Evolutionary conservation across 2,113 vertebrate genomes (phyloP), one percentile per base, ranked within the genome.

Genomic region (Rhinoptilus africanus): DNA sequence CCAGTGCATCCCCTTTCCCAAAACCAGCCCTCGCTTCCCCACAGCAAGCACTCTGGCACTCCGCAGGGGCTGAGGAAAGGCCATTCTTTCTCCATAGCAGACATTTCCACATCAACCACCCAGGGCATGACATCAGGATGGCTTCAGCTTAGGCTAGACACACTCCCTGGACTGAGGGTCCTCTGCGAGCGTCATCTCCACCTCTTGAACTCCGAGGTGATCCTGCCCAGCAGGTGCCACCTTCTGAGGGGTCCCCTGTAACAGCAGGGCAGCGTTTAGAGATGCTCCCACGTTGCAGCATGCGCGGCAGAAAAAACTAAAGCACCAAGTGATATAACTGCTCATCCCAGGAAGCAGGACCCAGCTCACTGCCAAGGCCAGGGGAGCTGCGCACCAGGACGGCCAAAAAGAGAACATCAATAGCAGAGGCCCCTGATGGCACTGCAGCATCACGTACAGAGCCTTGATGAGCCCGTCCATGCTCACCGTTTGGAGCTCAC

Each of bases 221-320:
- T 34, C 63, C 77, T 82, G 63, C 47, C 32, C 32, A 24, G 39
- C 26, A 50, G 53, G 9, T 56, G 7, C 17, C 27, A 5, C 21
- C n/a, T 34, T 20, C 41, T 23, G 23, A 53, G 60, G 16, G 37
- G 35, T 62, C 8, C 14, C 27, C 27, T 3, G 26, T 13, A 37
- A 23, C 27, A 64, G 51, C 28, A 72, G 72, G 27, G 20, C 63
- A 82, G 19, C 12, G 6, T 6, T 2, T 0, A 21, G 37, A 62
- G 63, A 35, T 14, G n/a, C 54, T 68, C 30, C 39, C 32, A 16
- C 16, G 28, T 56, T 12, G 77, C 48, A 50, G 41, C 56, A 43
- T 0, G 1, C 7, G 30, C 47, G 16, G 47, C 34, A 48, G 24
- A 22, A 53, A 39, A 35, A 53, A 50, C 8, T 3, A 0, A 35